Conservation (phyloP, 2,113 vertebrate genomes). For the Sapayoa aenigma region DNA sequence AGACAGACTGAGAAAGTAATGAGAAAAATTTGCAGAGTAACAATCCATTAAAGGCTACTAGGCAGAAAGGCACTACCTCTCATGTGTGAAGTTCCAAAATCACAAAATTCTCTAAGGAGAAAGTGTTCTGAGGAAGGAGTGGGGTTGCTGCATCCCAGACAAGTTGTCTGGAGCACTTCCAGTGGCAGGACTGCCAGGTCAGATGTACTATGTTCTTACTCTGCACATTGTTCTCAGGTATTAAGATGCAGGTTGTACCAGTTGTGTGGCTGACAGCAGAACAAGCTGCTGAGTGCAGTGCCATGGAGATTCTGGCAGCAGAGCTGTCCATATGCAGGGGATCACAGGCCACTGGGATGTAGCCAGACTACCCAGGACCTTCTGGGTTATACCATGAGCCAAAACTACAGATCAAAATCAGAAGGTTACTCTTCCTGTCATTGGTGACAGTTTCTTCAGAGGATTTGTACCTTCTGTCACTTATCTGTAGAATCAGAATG, state of each 20-base stretch:
- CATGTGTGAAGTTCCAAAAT: fast-evolving
- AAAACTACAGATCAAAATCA: background rate
- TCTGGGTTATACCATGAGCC: background rate
- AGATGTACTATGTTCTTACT: background rate
- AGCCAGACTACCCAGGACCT: background rate
- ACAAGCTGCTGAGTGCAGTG: fast-evolving
- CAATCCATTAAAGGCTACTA: background rate
- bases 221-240: background rate
- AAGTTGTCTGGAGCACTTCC: background rate
- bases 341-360: background rate
- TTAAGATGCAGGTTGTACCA: background rate
- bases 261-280: background rate
- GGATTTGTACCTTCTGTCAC: background rate
- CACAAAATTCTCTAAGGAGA: background rate
- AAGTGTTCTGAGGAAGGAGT: background rate
- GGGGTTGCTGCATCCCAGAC: background rate
- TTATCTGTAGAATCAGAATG: background rate
- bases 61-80: background rate
- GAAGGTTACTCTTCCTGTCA: background rate
- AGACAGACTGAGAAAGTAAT: background rate
- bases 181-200: background rate
- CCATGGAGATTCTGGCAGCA: background rate
- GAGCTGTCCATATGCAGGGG: background rate
- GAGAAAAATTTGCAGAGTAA: background rate
- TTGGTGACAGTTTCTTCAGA: background rate